phyloP scores from a whole-genome alignment of 2,888 invertebrate genomes.

The Parochlus steinenii region DNA sequence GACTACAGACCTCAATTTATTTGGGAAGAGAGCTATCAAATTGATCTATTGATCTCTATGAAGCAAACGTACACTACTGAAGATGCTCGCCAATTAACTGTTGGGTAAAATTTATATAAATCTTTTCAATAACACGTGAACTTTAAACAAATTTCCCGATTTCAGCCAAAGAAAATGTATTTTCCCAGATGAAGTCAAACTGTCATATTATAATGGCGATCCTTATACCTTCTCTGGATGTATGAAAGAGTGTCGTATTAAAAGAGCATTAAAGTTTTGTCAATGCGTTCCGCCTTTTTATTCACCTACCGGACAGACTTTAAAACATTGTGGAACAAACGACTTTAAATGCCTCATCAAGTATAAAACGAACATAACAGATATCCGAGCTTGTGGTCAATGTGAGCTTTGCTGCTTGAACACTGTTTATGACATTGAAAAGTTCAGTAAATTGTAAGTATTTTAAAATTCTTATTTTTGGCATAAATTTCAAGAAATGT shows the following conservation, averaged over 20 bases:
- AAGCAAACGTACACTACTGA: constrained; percentile 63
- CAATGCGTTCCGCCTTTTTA: constrained; percentile 59
- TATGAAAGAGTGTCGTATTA: constrained; percentile 57
- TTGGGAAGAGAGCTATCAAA: constrained; percentile 37
- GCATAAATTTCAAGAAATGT: constrained; percentile 1
- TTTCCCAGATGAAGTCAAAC: constrained; percentile 46
- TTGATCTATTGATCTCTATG: constrained; percentile 38
- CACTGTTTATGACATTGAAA: constrained; percentile 59
- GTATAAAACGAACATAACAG: constrained; percentile 36
- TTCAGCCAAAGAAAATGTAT: constrained; percentile 51
- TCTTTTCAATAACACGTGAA: not conserved
- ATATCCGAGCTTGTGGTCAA: constrained; percentile 39
- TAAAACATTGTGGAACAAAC: constrained; percentile 37
- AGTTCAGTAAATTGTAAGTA: constrained; percentile 44
- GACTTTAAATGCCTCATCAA: constrained; percentile 43
- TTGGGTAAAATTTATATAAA: constrained; percentile 20
- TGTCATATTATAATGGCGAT: constrained; percentile 36
- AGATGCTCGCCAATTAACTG: constrained; percentile 49
- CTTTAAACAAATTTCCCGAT: constrained; percentile 2
- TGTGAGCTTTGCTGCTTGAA: constrained; percentile 61
- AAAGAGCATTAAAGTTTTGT: constrained; percentile 41
- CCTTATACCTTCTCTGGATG: constrained; percentile 57
- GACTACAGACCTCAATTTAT: constrained; percentile 52
- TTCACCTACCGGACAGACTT: constrained; percentile 37
- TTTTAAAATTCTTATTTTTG: constrained; percentile 9